Conservation (phyloP, 2,888 invertebrate genomes). For the Nasonia oneida region DNA sequence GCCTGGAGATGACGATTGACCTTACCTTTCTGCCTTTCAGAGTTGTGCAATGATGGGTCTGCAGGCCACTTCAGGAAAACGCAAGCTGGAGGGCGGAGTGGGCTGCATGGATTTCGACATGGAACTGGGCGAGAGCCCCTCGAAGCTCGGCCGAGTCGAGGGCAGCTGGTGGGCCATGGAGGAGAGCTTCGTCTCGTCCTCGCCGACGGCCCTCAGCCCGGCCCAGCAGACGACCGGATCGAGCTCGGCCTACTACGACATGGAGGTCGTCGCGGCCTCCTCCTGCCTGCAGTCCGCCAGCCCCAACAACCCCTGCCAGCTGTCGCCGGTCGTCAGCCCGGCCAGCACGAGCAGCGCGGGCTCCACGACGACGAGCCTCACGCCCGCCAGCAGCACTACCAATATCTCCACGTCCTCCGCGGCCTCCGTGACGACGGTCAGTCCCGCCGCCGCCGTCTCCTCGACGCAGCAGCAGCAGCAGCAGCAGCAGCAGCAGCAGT, state of each 20-base stretch:
- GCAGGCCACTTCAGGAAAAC: slow-evolving; percentile 87
- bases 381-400: slow-evolving; percentile 58
- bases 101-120: slow-evolving; percentile 80
- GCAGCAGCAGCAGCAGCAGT: slow-evolving; percentile 57
- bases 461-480: slow-evolving; percentile 63
- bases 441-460: slow-evolving; percentile 60
- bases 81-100: slow-evolving; percentile 82
- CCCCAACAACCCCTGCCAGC: slow-evolving; percentile 70
- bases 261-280: slow-evolving; percentile 71
- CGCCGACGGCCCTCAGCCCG: slow-evolving; percentile 34
- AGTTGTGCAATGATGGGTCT: slow-evolving; percentile 88
- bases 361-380: slow-evolving; percentile 62
- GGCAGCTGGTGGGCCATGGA: slow-evolving; percentile 79
- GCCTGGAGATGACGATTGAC: not conserved
- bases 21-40: slow-evolving; percentile 73
- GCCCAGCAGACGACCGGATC: slow-evolving; percentile 59
- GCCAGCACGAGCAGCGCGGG: slow-evolving; percentile 58
- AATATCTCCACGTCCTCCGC: slow-evolving; percentile 1
- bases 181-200: slow-evolving; percentile 72
- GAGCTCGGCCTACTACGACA: slow-evolving; percentile 74
- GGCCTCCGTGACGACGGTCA: not conserved
- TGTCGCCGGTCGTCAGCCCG: slow-evolving; percentile 61
- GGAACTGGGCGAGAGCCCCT: slow-evolving; percentile 82
- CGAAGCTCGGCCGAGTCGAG: slow-evolving; percentile 81
- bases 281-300: slow-evolving; percentile 72